phyloP scores from a whole-genome alignment of 1,140 invertebrate species.

The Solen grandis region DNA sequence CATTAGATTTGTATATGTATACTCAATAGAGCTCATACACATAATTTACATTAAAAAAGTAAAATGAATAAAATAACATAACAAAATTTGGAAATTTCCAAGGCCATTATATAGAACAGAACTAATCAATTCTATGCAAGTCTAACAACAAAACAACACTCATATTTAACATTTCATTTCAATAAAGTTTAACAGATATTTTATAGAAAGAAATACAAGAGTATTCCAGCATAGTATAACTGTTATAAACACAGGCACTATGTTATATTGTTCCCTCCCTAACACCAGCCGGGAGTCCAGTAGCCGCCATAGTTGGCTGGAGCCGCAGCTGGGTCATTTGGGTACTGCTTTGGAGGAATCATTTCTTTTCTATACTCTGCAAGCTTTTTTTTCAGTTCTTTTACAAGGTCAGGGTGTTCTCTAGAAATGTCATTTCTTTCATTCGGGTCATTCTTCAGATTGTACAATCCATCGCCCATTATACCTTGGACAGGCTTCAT shows the following conservation, averaged over 20 bases:
- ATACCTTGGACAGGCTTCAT: neutral
- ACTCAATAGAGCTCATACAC: too few relatives aligned
- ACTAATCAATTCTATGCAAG: too few relatives aligned
- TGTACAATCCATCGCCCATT: constrained; percentile 6
- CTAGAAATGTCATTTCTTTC: constrained; percentile 56
- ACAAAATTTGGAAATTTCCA: too few relatives aligned
- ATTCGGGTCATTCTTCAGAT: constrained; percentile 55
- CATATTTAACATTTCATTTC: too few relatives aligned
- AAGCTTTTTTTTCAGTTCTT: constrained; percentile 46
- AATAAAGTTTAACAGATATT: too few relatives aligned
- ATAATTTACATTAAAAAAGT: too few relatives aligned
- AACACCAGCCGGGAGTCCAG: constrained; percentile 69
- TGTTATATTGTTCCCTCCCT: constrained; percentile 58
- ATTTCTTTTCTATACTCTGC: constrained; percentile 39
- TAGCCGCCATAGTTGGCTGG: constrained; percentile 57
- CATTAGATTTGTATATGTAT: too few relatives aligned
- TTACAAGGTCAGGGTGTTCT: constrained; percentile 46
- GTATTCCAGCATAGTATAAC: too few relatives aligned
- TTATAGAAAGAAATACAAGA: too few relatives aligned
- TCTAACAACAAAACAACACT: too few relatives aligned
- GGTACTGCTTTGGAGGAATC: constrained; percentile 49
- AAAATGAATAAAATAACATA: too few relatives aligned
- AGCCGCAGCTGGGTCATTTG: constrained; percentile 40
- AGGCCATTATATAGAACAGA: too few relatives aligned
- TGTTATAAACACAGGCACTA: neutral